phyloP scores from a whole-genome alignment of 2,888 invertebrate species.

The Cinara cedri region DNA sequence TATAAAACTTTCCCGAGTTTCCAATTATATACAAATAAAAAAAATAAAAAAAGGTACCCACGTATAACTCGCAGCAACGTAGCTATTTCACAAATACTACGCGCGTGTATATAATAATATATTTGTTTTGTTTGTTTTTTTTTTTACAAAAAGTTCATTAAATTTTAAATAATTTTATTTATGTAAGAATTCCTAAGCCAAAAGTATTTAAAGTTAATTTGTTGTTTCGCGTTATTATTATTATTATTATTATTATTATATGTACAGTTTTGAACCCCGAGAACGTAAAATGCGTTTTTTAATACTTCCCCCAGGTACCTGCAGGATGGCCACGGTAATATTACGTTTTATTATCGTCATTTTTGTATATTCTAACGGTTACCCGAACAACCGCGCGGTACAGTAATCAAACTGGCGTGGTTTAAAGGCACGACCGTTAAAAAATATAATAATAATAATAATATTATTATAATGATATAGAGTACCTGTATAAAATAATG shows the following conservation, averaged over 20 bases:
- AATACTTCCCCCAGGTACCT: constrained; percentile 4
- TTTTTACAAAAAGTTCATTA: not conserved
- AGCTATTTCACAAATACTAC: too few species aligned
- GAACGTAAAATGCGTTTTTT: constrained; percentile 2
- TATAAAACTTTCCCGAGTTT: too few species aligned
- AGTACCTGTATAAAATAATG: too few species aligned
- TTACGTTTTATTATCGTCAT: constrained; percentile 37
- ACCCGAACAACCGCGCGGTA: not conserved
- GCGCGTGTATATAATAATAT: too few species aligned
- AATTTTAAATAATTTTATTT: not conserved
- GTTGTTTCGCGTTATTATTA: not conserved
- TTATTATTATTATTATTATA: too few species aligned
- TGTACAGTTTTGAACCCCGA: not conserved
- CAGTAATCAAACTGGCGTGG: constrained; percentile 18
- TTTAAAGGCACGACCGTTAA: constrained; percentile 5
- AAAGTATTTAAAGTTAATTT: constrained; percentile 12
- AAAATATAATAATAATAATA: not conserved
- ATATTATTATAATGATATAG: not conserved
- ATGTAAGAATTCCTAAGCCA: not conserved
- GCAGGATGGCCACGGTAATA: not conserved
- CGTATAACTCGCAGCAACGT: too few species aligned
- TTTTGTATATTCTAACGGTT: constrained; percentile 20
- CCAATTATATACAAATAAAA: too few species aligned
- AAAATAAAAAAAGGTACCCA: too few species aligned
- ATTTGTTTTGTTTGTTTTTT: too few species aligned